Evolutionary conservation across 2,113 vertebrate genomes (phyloP).

Genomic region (Seriola rivoliana): DNA sequence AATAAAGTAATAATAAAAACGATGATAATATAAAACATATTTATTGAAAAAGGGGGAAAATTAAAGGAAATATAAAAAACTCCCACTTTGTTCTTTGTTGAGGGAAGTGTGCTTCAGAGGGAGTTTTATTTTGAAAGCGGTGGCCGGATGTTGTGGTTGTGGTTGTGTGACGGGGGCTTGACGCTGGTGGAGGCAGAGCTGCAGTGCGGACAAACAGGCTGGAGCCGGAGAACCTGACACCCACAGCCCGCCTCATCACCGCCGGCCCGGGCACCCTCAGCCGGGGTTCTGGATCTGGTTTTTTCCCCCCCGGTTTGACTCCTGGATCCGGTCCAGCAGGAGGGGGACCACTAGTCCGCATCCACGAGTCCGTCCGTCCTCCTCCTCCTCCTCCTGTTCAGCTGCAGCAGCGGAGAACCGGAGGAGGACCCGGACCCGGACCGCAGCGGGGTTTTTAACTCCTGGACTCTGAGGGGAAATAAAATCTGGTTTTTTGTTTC

Average conservation of each 20-base stretch:
- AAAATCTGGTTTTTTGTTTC: background rate
- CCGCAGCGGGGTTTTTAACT: constrained; percentile 9
- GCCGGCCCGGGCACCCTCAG: constrained; percentile 8
- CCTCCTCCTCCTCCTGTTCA: constrained; percentile 20
- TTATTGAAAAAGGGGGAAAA: too few relatives aligned
- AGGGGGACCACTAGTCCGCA: constrained; percentile 33
- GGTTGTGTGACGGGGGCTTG: constrained; percentile 26
- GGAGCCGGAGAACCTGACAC: constrained; percentile 56
- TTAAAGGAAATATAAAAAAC: too few relatives aligned
- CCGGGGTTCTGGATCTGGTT: background rate
- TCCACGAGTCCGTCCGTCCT: background rate
- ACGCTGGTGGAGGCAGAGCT: constrained; percentile 72
- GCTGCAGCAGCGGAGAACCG: constrained; percentile 42
- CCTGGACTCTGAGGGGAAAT: background rate
- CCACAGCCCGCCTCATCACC: constrained; percentile 19
- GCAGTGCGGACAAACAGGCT: constrained; percentile 86
- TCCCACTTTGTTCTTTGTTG: background rate
- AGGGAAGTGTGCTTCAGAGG: background rate
- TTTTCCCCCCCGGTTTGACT: background rate
- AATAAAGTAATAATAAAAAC: too few relatives aligned
- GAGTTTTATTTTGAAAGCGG: constrained; percentile 62
- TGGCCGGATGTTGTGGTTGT: constrained; percentile 56
- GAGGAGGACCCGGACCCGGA: constrained; percentile 45
- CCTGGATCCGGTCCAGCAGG: constrained; percentile 42
- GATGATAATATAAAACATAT: too few relatives aligned